A percentile compares a stretch with the other conserved stretches of the same genome.
Conservation (phyloP, 2,888 invertebrate species). For the Desoria tigrina region DNA sequence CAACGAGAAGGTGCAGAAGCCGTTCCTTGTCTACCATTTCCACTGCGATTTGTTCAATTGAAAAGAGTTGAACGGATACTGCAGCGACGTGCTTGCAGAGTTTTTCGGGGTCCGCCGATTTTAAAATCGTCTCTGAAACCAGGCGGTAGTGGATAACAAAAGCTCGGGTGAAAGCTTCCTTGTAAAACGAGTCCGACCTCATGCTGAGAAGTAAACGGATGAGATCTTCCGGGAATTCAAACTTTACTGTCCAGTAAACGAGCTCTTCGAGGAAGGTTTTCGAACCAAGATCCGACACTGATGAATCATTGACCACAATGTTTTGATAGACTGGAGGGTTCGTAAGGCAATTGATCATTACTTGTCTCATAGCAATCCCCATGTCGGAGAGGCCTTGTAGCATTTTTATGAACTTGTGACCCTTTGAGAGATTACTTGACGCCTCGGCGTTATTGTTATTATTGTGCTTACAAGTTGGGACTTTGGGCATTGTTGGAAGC, state of each 20-base stretch:
- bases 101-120: slow-evolving; percentile 82
- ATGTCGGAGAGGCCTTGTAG: slow-evolving; percentile 60
- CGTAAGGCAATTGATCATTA: slow-evolving; percentile 58
- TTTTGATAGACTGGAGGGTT: slow-evolving; percentile 54
- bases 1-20: slow-evolving; percentile 71
- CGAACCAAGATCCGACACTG: slow-evolving; percentile 13
- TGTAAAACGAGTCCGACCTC: slow-evolving; percentile 81
- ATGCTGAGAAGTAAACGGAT: slow-evolving; percentile 92
- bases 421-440: slow-evolving; percentile 52
- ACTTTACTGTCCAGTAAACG: slow-evolving; percentile 96
- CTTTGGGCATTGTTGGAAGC: not conserved
- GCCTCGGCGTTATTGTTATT: slow-evolving; percentile 1
- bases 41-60: slow-evolving; percentile 85
- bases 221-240: slow-evolving; percentile 94
- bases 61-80: slow-evolving; percentile 93
- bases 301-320: not conserved
- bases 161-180: slow-evolving; percentile 87
- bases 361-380: slow-evolving; percentile 60
- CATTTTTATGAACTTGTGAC: slow-evolving; percentile 58
- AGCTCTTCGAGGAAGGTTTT: slow-evolving; percentile 86
- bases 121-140: slow-evolving; percentile 85
- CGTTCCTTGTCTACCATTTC: slow-evolving; percentile 87
- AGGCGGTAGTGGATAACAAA: slow-evolving; percentile 95
- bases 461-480: slow-evolving; percentile 9
- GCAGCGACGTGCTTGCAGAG: slow-evolving; percentile 94